phyloP scores from a whole-genome alignment of 2,888 invertebrate genomes.

The Iselma pallidipennis region DNA sequence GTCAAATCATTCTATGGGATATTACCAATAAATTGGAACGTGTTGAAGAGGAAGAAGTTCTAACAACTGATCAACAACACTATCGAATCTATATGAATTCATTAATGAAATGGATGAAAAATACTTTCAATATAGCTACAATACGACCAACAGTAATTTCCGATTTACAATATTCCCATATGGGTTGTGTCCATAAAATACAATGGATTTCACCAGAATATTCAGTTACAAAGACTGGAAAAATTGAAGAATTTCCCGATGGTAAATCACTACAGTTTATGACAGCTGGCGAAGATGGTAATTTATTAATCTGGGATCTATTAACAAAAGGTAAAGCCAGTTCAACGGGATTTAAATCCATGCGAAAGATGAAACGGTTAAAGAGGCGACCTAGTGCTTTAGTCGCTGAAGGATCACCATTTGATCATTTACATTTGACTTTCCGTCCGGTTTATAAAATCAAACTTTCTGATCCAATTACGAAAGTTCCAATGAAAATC shows the following conservation, averaged over 20 bases:
- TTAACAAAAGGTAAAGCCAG: conserved; percentile 53
- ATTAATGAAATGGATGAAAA: conserved; percentile 69
- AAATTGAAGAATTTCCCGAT: conserved; percentile 54
- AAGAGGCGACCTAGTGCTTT: conserved; percentile 63
- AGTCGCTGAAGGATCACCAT: conserved; percentile 63
- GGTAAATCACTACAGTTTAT: conserved; percentile 64
- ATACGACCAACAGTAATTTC: conserved; percentile 67
- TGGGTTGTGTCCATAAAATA: conserved; percentile 65
- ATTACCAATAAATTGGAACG: conserved; percentile 33
- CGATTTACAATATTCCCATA: conserved; percentile 64
- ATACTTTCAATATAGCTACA: conserved; percentile 61
- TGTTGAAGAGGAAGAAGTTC: conserved; percentile 64
- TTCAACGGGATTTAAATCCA: conserved; percentile 46
- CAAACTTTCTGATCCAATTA: conserved; percentile 55
- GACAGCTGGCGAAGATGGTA: conserved; percentile 69
- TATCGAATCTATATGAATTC: conserved; percentile 62
- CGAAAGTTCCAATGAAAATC: conserved; percentile 19
- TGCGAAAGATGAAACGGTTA: conserved; percentile 55
- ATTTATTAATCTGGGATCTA: conserved; percentile 72
- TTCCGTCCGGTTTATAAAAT: conserved; percentile 68
- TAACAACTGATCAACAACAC: conserved; percentile 66
- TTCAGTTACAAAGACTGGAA: conserved; percentile 64
- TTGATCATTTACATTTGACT: conserved; percentile 63
- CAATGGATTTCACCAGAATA: conserved; percentile 70
- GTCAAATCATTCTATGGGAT: conserved; percentile 61